Base-by-base conservation (phyloP, 2,113 vertebrate genomes). In the Ariopsis seemanni region DNA sequence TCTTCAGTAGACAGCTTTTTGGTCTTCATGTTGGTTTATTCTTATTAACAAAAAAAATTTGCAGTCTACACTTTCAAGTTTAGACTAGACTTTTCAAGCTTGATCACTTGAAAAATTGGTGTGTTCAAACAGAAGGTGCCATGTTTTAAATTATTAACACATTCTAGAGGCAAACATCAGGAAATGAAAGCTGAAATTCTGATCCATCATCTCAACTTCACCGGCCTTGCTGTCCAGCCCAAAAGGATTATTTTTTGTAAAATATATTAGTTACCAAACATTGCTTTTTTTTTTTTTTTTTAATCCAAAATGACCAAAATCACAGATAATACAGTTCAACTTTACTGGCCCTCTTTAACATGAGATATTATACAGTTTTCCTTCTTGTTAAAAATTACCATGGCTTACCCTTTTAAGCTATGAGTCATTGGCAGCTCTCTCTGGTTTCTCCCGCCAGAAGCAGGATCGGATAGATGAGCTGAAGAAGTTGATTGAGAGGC, bases 401-500 rank as follows among this genome's bases (percentile, higher is more conserved):
- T 69, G 25, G 1, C 63, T 14, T 30, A 7, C 27, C 1, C 67
- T 30, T 7, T 34, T 42, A 72, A 75, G 18, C 11, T 25, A 9
- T 75, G 48, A 20, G 8, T 75, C 72, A 75, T 42, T 75, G 48
- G 30, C 8, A 9, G 22, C 9, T 52, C 42, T 71, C 5, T n/a
- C 1, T 75, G 20, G 3, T 27, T 27, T 79, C 9, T n/a, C 50
- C 60, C 55, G 27, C 12, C 27, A 97, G 96, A 97, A 97, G 89
- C 96, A 97, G 93, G 96, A 97, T 91, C 94, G 97, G 83, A 96
- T 97, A 0, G 97, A 97, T 90, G 97, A 97, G 91, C 90, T 97
- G 88, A 97, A 97, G 92, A 95, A 95, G 89, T 95, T 96, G 85
- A 96, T 97, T 0, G 97, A 97, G 90, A 96, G 96, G 88, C 97